phyloP scores from a whole-genome alignment of 2,797 vertebrate genomes.

The Argyrosomus regius region DNA sequence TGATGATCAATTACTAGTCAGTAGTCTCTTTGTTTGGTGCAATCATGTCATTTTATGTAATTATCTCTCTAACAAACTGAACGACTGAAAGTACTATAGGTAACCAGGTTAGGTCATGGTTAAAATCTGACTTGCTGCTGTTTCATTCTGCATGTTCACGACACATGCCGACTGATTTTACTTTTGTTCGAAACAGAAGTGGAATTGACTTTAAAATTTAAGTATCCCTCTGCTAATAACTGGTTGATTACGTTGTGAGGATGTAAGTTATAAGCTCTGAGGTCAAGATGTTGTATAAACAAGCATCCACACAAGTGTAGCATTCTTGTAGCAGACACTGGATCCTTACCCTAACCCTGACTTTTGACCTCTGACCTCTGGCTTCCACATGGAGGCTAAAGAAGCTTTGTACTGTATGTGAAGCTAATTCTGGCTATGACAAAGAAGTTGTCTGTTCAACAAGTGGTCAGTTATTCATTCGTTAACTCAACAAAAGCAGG shows the following conservation, averaged over 20 bases:
- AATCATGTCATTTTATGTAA: not conserved
- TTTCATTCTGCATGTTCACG: not conserved
- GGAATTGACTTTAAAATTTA: not conserved
- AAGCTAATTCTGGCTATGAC: not conserved
- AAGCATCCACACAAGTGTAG: not conserved
- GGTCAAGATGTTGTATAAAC: not conserved
- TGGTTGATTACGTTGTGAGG: not conserved
- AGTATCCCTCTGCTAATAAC: not conserved
- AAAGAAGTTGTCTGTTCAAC: not conserved
- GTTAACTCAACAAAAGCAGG: not conserved
- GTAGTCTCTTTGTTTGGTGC: not conserved
- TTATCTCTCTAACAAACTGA: not conserved
- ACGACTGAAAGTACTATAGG: not conserved
- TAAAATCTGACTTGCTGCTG: not conserved
- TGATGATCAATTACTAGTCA: not conserved
- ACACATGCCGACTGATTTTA: not conserved
- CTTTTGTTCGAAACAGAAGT: not conserved
- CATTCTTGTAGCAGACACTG: constrained; percentile 6
- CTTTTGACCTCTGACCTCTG: constrained; percentile 7
- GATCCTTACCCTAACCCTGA: not conserved
- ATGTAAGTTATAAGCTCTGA: not conserved
- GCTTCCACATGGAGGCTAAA: not conserved
- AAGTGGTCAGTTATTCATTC: not conserved
- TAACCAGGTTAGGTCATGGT: not conserved
- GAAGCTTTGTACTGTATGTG: not conserved